phyloP scores from a whole-genome alignment of 2,888 invertebrate genomes.

The Heteromyza rotundicornis region DNA sequence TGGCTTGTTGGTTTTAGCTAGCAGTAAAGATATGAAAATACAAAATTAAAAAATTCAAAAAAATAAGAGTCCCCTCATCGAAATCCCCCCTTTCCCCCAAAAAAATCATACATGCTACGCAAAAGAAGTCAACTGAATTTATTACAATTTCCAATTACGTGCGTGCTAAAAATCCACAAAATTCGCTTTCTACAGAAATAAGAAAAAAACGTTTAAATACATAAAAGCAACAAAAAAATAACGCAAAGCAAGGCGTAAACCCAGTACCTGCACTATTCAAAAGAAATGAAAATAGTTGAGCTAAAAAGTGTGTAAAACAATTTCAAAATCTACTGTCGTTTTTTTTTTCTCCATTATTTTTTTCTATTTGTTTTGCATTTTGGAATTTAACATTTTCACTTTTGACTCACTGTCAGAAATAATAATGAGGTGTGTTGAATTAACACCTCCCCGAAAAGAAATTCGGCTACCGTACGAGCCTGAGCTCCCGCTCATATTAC shows the following conservation, averaged over 20 bases:
- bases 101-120: no score
- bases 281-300: background rate
- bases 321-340: constrained; percentile 1
- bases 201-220: constrained; percentile 14
- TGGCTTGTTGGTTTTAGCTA: no score
- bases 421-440: constrained; percentile 41
- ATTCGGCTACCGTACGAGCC: background rate
- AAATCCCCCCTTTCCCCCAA: no score
- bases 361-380: constrained; percentile 32
- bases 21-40: no score
- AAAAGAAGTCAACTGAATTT: constrained; percentile 39
- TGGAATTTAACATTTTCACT: constrained; percentile 55
- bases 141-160: constrained; percentile 46
- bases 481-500: no score
- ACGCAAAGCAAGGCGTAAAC: background rate
- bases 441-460: background rate
- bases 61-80: no score
- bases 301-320: background rate
- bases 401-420: constrained; percentile 44
- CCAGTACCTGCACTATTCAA: background rate
- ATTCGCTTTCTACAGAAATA: constrained; percentile 30
- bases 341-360: background rate
- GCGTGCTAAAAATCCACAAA: constrained; percentile 44
- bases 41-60: no score
- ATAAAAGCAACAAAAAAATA: background rate